Conservation (phyloP, 2,888 invertebrate genomes). For the Drosophila anceps region DNA sequence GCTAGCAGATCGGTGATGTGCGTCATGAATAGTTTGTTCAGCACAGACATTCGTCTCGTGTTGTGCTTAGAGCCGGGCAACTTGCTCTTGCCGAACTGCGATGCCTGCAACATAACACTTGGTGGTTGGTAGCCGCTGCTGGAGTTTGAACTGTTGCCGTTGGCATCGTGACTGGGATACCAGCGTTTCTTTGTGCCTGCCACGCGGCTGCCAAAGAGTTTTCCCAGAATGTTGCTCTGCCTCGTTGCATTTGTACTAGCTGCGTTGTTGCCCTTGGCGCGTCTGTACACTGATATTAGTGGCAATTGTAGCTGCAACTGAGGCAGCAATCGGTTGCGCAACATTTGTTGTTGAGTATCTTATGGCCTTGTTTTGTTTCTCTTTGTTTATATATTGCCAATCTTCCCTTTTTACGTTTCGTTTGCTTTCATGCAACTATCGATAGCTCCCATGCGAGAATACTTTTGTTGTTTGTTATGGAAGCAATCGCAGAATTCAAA, state of each 20-base stretch:
- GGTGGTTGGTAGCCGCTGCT: constrained; percentile 30
- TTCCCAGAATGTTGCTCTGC: constrained; percentile 82
- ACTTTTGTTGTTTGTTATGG: neutral
- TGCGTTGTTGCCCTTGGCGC: constrained; percentile 29
- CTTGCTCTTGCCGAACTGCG: constrained; percentile 61
- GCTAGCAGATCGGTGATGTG: constrained; percentile 92
- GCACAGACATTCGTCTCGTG: constrained; percentile 88
- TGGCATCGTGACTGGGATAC: constrained; percentile 64
- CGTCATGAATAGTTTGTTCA: constrained; percentile 93
- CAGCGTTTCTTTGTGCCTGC: constrained; percentile 83
- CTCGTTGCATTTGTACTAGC: constrained; percentile 42
- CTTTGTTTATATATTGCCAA: constrained; percentile 7
- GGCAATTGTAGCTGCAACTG: neutral
- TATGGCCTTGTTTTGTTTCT: neutral
- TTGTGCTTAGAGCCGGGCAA: constrained; percentile 85
- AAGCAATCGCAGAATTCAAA: neutral
- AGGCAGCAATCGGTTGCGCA: constrained; percentile 44
- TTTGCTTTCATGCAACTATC: neutral
- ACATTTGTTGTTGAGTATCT: constrained; percentile 40
- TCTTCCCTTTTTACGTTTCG: neutral
- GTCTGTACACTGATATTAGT: neutral
- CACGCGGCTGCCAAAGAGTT: constrained; percentile 81
- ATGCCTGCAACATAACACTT: constrained; percentile 53
- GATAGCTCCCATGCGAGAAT: neutral
- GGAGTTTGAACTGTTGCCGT: neutral